Base-by-base conservation (phyloP, 2,797 vertebrate species). In the Semotilus atromaculatus region DNA sequence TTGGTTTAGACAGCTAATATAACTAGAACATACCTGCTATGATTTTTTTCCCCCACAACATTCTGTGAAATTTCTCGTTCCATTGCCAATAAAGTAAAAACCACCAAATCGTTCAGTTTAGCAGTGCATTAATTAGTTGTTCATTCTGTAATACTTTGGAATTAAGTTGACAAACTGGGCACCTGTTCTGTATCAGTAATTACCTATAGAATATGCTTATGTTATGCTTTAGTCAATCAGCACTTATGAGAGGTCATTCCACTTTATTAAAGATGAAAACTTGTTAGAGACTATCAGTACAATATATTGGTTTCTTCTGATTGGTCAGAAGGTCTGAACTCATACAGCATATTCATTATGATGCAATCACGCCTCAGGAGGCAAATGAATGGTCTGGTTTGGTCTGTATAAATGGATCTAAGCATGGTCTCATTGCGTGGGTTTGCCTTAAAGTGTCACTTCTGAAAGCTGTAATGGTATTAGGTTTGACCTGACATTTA, bases 401-500 rank as follows among this genome's bases (percentile, higher is more conserved):
- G 38, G 36, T 18, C 60, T 43, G 19, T 34, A 40, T 79, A 66
- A 66, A 79, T 48, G 40, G 40, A 66, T 66, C 76, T 66, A 40
- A 78, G 18, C n/a, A 45, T 77, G 55, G 58, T 45, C 38, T 64
- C 76, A 6, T 18, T 18, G 60, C 3, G 77, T 66, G 77, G 60
- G 40, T 48, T 13, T 64, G 19, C 38, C 45, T 45, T 64, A 19
- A 16, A 48, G 40, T 79, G 26, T 66, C 76, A 79, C 76, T 66
- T 66, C 38, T 64, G 40, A 79, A 79, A 66, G 38, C 58, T 64
- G 11, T 79, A 45, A 48, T 79, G 26, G 77, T 8, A 8, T 43
- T 40, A 40, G 31, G 21, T 79, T 79, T 79, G 58, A 45, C 58
- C 26, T 64, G 38, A 62, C 64, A 66, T 48, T 79, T 79, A 66